These are phyloP conservation scores for Drosophila elegans DNA, from an alignment of 1,140 invertebrate genomes.

Conservation along the genomic window DNA sequence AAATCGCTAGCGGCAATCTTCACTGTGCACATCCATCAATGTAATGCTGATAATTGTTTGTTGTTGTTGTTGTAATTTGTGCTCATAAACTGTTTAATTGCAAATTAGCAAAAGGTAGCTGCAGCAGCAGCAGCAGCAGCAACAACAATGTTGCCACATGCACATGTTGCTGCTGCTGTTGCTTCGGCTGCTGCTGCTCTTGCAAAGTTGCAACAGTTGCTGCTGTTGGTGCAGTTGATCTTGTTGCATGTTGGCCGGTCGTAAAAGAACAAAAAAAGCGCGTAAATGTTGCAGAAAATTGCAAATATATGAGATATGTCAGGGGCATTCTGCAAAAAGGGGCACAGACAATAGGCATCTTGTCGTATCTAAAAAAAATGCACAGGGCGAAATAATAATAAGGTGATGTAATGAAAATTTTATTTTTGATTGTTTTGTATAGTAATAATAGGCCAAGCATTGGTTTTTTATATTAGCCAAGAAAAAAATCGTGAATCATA, in stretches of 20 bases:
- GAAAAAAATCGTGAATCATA: too few species aligned
- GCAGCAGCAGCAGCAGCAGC: constrained; percentile 20
- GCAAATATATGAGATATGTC: constrained; percentile 45
- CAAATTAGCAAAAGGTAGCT: constrained; percentile 72
- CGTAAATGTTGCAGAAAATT: constrained; percentile 65
- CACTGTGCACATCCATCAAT: constrained; percentile 30
- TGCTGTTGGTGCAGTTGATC: constrained; percentile 29
- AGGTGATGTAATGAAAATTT: too few species aligned
- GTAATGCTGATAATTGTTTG: constrained; percentile 47
- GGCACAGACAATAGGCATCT: background rate
- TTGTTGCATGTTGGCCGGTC: constrained; percentile 65
- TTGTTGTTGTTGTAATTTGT: constrained; percentile 69
- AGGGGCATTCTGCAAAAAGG: constrained; percentile 5
- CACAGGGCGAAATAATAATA: background rate
- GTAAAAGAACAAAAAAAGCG: constrained; percentile 54
- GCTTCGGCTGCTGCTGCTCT: constrained; percentile 3
- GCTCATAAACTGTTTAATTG: constrained; percentile 83
- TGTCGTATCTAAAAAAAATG: background rate
- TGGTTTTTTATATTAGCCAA: too few species aligned
- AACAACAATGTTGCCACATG: constrained; percentile 49
- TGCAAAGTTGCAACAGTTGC: constrained; percentile 20
- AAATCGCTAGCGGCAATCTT: constrained; percentile 6
- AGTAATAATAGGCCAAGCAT: too few species aligned
- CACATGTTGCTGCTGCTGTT: constrained; percentile 3
- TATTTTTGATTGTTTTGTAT: too few species aligned